These are phyloP conservation scores for Gobius niger DNA, from an alignment of 2,113 vertebrate species.

Conservation along the genomic window DNA sequence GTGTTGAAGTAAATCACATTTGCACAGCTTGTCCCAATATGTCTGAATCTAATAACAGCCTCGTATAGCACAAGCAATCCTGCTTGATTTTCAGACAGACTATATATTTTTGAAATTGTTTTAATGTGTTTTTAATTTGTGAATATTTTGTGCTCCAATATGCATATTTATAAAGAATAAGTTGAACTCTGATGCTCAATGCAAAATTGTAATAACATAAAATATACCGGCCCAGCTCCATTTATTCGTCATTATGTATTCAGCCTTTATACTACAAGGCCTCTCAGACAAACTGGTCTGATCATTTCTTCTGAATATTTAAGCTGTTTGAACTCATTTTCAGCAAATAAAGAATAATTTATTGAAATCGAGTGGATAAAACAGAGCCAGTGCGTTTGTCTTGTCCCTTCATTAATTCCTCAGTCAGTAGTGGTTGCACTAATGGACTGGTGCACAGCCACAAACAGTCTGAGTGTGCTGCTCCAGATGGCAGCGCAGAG, in stretches of 20 bases:
- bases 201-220: neutral
- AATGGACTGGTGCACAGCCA: conserved; percentile 36
- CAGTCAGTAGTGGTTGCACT: conserved; percentile 33
- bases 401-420: conserved; percentile 42
- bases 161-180: neutral
- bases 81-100: neutral
- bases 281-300: neutral
- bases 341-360: conserved; percentile 14
- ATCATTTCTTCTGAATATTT: conserved; percentile 3
- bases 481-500: conserved; percentile 87
- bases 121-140: neutral
- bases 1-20: no score
- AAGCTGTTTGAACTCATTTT: neutral
- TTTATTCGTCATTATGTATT: neutral
- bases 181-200: neutral
- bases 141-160: neutral
- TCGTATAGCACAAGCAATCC: neutral
- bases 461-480: conserved; percentile 21
- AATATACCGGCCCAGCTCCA: neutral
- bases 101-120: neutral
- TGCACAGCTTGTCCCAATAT: neutral
- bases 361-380: conserved; percentile 15
- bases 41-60: no score
- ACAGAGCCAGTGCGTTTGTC: conserved; percentile 7
- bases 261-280: conserved; percentile 3